Percentiles rank a stretch among this genome's conserved stretches.
Evolutionary conservation across 1,140 invertebrate species (phyloP).

Genomic region (Eueides isabella): DNA sequence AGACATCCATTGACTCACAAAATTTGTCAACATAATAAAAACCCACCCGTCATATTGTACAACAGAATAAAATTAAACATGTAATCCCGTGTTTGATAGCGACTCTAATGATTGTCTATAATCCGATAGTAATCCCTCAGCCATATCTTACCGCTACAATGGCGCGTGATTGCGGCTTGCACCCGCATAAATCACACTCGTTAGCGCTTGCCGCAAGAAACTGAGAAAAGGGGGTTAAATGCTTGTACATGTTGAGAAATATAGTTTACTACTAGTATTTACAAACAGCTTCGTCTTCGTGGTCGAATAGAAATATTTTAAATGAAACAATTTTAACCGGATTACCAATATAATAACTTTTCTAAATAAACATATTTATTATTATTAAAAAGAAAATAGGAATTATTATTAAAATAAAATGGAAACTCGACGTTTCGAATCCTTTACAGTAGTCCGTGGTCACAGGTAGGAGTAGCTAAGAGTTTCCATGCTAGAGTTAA

Average conservation of each 20-base stretch:
- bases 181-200: conserved; percentile 73
- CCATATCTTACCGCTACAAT: conserved; percentile 55
- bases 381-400: too few relatives aligned
- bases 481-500: too few relatives aligned
- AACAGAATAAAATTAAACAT: conserved; percentile 14
- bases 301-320: neutral
- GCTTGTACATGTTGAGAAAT: neutral
- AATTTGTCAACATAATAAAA: neutral
- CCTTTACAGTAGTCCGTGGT: too few relatives aligned
- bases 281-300: too few relatives aligned
- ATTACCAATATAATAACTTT: too few relatives aligned
- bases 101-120: conserved; percentile 23
- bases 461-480: too few relatives aligned
- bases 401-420: too few relatives aligned
- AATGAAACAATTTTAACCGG: too few relatives aligned
- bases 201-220: conserved; percentile 45
- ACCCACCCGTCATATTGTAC: neutral
- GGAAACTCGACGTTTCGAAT: too few relatives aligned
- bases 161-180: conserved; percentile 71
- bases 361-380: too few relatives aligned
- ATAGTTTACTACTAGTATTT: neutral
- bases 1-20: neutral
- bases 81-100: neutral
- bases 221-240: conserved; percentile 15
- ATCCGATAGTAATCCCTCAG: conserved; percentile 44